These are phyloP conservation scores for Paguma larvata DNA, from an alignment of 2,797 vertebrate genomes.

Conservation along the genomic window DNA sequence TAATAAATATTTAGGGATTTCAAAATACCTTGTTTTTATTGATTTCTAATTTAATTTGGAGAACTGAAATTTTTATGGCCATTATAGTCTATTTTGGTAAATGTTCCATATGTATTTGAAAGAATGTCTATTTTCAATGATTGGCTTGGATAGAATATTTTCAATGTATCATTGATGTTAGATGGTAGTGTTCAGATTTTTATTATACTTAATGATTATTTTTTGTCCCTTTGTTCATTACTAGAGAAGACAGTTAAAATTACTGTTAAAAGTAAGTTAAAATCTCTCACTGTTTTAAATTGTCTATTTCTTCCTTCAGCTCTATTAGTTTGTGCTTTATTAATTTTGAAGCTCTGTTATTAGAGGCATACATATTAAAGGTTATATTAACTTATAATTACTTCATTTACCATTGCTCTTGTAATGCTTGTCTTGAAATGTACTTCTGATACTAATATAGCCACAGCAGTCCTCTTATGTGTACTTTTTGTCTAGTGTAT, in stretches of 20 bases:
- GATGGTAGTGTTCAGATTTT: neutral
- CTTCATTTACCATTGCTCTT: neutral
- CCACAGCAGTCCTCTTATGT: neutral
- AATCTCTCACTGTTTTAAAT: neutral
- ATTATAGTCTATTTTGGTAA: neutral
- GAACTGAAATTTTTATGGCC: neutral
- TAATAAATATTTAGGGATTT: neutral
- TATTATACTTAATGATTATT: neutral
- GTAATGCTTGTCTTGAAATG: neutral
- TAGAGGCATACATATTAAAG: neutral
- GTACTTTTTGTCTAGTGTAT: neutral
- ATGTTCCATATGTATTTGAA: neutral
- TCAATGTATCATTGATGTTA: neutral
- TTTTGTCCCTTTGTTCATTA: neutral
- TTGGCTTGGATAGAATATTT: neutral
- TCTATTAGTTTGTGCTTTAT: neutral
- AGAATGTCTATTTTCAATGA: neutral
- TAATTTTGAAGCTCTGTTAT: neutral
- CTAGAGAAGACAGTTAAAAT: neutral
- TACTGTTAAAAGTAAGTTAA: neutral
- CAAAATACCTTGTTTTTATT: neutral
- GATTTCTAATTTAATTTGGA: neutral
- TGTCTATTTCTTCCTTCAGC: neutral
- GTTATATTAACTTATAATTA: neutral
- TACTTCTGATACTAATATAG: neutral